These are phyloP conservation scores for Entomyzon cyanotis DNA, from an alignment of 2,113 vertebrate species.

Conservation along the genomic window DNA sequence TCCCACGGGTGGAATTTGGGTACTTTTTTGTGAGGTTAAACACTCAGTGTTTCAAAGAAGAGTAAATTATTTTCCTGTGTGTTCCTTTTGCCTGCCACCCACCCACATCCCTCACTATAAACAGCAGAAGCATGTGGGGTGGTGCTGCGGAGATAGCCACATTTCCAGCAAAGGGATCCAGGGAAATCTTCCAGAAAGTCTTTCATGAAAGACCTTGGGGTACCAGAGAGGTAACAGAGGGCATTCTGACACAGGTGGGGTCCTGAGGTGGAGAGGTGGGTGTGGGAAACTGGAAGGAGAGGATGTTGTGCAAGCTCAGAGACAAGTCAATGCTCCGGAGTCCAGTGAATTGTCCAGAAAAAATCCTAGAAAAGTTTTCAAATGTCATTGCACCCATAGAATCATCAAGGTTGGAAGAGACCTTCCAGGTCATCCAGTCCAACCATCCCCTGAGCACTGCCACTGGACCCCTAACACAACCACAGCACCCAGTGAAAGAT, in stretches of 20 bases:
- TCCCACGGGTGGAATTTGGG: background rate
- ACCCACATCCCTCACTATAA: background rate
- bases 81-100: constrained; percentile 41
- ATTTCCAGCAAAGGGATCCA: background rate
- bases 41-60: background rate
- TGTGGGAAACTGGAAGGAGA: background rate
- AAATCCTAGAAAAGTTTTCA: background rate
- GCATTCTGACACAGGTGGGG: background rate
- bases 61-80: background rate
- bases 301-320: background rate
- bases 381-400: background rate
- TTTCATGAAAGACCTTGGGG: background rate
- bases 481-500: background rate
- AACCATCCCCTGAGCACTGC: background rate
- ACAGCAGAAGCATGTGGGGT: background rate
- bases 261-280: background rate
- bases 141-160: background rate
- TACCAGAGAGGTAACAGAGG: background rate
- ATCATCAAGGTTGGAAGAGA: background rate
- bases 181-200: background rate
- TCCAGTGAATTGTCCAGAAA: background rate
- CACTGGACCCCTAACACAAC: background rate
- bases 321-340: background rate
- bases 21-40: background rate
- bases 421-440: background rate